Base-by-base conservation (phyloP, 2,113 vertebrate species). In the Megalops atlanticus region DNA sequence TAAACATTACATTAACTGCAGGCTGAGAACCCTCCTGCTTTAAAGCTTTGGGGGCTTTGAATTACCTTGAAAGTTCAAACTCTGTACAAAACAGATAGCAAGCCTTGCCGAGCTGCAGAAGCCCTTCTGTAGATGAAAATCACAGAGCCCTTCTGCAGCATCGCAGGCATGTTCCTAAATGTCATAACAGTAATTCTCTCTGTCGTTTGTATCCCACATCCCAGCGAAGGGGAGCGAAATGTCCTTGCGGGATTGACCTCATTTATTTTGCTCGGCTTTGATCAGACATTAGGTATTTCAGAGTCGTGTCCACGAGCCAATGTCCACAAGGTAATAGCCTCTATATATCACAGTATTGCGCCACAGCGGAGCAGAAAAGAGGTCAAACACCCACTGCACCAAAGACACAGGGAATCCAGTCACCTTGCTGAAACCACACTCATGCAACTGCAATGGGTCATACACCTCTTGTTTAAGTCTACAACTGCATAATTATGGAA, bases 201-300 rank as follows among this genome's bases (percentile, higher is more conserved):
- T 70, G 40, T 79, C 40, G 36, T 41, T 21, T 79, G 58, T 35
- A 3, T n/a, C 27, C 31, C 40, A 69, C 77, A 70, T 79, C 58
- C 43, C 38, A 36, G 39, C 40, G 36, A 71, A 79, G 77, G 27
- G 15, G 21, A 24, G 58, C 64, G 24, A 0, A 21, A 35, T 47
- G 77, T n/a, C 77, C 77, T 72, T 79, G 43, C 12, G 36, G 12
- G 14, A 27, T 4, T 47, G 14, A 49, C 68, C 33, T 71, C 7
- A 45, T 49, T 71, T 72, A 49, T 36, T 72, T 15, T 39, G n/a
- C 15, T 21, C 27, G 38, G 68, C 52, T 72, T 18, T 72, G 45
- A 79, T 72, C 68, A 79, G 78, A 71, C 16, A 47, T 16, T 36
- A 27, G 78, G 58, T 31, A 24, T 64, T 45, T 45, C n/a, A 12